Percentiles rank a stretch among this genome's conserved stretches.
phyloP scores from a whole-genome alignment of 2,888 invertebrate species.

The Herminia tarsipennalis region DNA sequence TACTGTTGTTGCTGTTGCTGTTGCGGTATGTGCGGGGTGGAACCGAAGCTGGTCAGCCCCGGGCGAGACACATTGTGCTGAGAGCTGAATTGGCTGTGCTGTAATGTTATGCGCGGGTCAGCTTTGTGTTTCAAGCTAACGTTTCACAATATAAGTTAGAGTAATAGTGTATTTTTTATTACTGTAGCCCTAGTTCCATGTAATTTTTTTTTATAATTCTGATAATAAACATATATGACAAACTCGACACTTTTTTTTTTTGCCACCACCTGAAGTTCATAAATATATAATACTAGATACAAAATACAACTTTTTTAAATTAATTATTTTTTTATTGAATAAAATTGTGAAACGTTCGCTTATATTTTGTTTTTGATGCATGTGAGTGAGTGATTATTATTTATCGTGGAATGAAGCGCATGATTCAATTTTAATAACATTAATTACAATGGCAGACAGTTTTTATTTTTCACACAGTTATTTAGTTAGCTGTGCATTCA shows the following conservation, averaged over 20 bases:
- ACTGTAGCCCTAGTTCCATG: too few relatives aligned
- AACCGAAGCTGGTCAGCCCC: constrained; percentile 72
- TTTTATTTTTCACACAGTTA: constrained; percentile 28
- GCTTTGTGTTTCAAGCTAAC: constrained; percentile 40
- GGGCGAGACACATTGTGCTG: constrained; percentile 81
- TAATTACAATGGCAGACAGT: constrained; percentile 29
- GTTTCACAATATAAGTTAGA: constrained; percentile 41
- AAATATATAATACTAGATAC: too few relatives aligned
- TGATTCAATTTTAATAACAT: constrained; percentile 12
- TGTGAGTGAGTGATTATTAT: constrained; percentile 31
- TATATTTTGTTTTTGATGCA: constrained; percentile 26
- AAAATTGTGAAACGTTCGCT: constrained; percentile 30
- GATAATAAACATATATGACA: too few relatives aligned
- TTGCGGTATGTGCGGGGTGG: constrained; percentile 79
- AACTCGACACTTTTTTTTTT: too few relatives aligned
- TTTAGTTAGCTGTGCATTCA: constrained; percentile 29
- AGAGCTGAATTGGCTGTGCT: constrained; percentile 85
- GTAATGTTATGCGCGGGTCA: constrained; percentile 52
- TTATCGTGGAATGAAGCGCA: constrained; percentile 31
- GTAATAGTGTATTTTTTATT: too few relatives aligned
- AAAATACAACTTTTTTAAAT: too few relatives aligned
- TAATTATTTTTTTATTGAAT: too few relatives aligned
- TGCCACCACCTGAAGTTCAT: too few relatives aligned
- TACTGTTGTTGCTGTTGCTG: constrained; percentile 49
- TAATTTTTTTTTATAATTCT: too few relatives aligned